These are phyloP conservation scores for Mallateleia sp. DNA, from an alignment of 2,888 invertebrate genomes.

Conservation along the genomic window DNA sequence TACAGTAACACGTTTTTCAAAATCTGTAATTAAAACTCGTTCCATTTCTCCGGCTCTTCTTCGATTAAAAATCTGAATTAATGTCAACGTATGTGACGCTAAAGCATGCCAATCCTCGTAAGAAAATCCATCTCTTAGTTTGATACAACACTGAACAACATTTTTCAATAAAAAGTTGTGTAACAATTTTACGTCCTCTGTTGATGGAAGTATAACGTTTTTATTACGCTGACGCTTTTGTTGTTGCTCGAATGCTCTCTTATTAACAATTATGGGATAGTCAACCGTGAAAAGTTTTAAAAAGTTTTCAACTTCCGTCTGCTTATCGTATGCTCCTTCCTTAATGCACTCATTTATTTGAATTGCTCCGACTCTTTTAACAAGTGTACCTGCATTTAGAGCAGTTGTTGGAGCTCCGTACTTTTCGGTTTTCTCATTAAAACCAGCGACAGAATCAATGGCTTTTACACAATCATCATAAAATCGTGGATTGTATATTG, in stretches of 20 bases:
- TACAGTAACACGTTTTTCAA: no score
- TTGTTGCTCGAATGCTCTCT: conserved; percentile 64
- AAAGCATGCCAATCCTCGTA: no score
- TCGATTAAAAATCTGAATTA: no score
- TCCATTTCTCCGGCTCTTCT: no score
- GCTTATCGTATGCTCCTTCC: conserved; percentile 39
- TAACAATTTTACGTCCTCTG: conserved; percentile 55
- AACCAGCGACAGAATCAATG: conserved; percentile 61
- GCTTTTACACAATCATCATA: conserved; percentile 54
- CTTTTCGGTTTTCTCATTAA: conserved; percentile 32
- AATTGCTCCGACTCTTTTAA: conserved; percentile 56
- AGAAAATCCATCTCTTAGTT: no score
- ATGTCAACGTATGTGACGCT: no score
- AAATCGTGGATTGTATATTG: conserved; percentile 52
- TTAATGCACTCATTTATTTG: conserved; percentile 56
- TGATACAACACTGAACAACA: no score
- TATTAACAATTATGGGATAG: conserved; percentile 18
- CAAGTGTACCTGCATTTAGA: conserved; percentile 53
- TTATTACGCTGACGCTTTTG: conserved; percentile 31
- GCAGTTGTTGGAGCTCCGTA: conserved; percentile 66
- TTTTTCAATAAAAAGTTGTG: no score
- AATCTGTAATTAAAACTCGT: no score
- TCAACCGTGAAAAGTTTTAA: conserved; percentile 60
- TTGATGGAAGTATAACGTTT: conserved; percentile 47
- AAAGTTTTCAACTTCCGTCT: conserved; percentile 60